These are phyloP conservation scores for Parascotia fuliginaria DNA, from an alignment of 2,888 invertebrate species.

Conservation along the genomic window DNA sequence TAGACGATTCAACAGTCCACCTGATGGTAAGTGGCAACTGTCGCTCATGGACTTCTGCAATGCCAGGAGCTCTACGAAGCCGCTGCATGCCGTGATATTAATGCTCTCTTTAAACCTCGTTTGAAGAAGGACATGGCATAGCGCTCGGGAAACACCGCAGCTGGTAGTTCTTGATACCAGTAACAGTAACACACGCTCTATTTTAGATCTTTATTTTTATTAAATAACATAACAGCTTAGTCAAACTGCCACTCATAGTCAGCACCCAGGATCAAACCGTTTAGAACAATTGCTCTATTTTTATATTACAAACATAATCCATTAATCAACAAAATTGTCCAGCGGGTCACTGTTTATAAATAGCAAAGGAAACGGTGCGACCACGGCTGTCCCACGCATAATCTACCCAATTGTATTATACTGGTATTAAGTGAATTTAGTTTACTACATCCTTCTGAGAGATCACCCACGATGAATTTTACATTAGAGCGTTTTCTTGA, in stretches of 20 bases:
- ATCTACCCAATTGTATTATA: conserved; percentile 44
- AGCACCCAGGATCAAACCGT: neutral
- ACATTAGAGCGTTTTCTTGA: neutral
- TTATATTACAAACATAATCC: conserved; percentile 6
- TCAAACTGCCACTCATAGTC: neutral
- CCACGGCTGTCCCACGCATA: conserved; percentile 45
- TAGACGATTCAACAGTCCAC: no score
- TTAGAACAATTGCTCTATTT: conserved; percentile 3
- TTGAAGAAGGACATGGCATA: no score
- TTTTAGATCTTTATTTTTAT: no score
- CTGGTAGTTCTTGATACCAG: no score
- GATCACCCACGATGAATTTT: conserved; percentile 24
- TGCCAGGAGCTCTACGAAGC: no score
- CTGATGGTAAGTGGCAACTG: no score
- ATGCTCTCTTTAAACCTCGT: no score
- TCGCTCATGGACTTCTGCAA: no score
- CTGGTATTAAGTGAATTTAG: conserved; percentile 18
- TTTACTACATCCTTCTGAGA: conserved; percentile 26
- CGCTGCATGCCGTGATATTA: no score
- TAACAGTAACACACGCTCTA: no score
- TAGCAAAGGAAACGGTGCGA: conserved; percentile 53
- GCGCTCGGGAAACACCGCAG: no score
- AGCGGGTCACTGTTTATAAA: conserved; percentile 56
- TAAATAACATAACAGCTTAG: neutral
- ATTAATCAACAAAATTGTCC: conserved; percentile 27